Conservation (phyloP, 2,888 invertebrate species). For the Leucania comma region DNA sequence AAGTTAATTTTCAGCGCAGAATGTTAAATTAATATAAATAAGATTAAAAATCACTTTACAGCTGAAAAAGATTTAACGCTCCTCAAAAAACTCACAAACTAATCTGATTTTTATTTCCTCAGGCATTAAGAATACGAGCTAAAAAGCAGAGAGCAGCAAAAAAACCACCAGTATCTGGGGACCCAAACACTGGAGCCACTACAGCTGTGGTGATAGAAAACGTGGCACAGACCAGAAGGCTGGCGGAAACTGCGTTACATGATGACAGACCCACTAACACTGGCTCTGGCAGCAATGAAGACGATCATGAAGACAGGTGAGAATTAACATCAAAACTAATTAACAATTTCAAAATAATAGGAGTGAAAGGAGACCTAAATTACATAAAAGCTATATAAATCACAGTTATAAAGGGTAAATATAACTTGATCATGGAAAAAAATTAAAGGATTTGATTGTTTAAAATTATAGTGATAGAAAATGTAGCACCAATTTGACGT, state of each 20-base stretch:
- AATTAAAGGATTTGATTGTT: no score
- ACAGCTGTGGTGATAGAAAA: conserved; percentile 97
- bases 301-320: conserved; percentile 86
- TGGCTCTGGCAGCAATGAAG: conserved; percentile 90
- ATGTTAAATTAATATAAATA: neutral
- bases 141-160: conserved; percentile 95
- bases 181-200: conserved; percentile 93
- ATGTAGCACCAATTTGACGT: no score
- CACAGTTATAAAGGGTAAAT: no score
- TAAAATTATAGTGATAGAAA: no score
- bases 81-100: neutral
- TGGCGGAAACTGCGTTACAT: conserved; percentile 95
- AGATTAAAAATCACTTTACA: neutral
- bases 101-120: conserved; percentile 45
- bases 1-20: neutral
- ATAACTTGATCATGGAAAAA: no score
- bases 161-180: conserved; percentile 94
- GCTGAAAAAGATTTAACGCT: no score
- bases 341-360: neutral
- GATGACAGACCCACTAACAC: conserved; percentile 97
- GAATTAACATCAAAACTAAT: neutral
- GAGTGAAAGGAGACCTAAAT: no score
- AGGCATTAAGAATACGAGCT: conserved; percentile 96
- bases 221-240: conserved; percentile 94
- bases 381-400: no score